Conservation (phyloP, 2,888 invertebrate genomes). For the Thereva unica region DNA sequence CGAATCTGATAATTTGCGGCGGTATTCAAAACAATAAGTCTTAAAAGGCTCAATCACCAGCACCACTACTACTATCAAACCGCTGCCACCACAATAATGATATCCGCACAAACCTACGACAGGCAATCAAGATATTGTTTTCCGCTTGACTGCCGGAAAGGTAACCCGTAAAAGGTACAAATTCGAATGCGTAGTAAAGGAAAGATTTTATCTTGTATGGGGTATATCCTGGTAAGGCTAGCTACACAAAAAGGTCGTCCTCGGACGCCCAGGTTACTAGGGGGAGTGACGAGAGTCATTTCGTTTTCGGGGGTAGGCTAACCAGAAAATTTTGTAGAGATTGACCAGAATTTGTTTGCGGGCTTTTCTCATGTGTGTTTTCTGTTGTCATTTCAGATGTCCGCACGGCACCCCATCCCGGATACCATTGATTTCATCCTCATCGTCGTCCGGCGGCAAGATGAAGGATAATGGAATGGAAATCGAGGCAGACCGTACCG, state of each 20-base stretch:
- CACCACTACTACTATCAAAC: no score
- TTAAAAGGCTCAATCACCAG: no score
- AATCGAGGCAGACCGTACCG: conserved; percentile 30
- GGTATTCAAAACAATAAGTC: no score
- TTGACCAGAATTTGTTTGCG: conserved; percentile 27
- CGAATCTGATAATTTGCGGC: no score
- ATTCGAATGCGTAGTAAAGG: no score
- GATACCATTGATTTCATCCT: conserved; percentile 70
- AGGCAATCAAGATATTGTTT: conserved; percentile 1
- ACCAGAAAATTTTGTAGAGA: conserved; percentile 5
- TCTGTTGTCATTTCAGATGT: conserved; percentile 49
- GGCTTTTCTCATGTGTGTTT: conserved; percentile 33
- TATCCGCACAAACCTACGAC: not conserved
- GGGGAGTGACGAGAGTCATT: conserved; percentile 1
- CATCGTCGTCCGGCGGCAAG: conserved; percentile 32
- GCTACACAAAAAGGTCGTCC: no score
- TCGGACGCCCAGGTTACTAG: not conserved
- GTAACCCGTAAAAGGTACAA: not conserved
- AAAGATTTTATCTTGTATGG: no score
- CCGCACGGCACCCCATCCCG: conserved; percentile 76
- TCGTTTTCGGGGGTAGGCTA: not conserved
- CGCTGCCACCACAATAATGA: no score
- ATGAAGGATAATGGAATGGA: conserved; percentile 35
- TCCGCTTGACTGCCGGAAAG: conserved; percentile 30
- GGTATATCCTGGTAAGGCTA: no score